Base-by-base conservation (phyloP, 2,888 invertebrate genomes). In the Latrodectus hesperus region DNA sequence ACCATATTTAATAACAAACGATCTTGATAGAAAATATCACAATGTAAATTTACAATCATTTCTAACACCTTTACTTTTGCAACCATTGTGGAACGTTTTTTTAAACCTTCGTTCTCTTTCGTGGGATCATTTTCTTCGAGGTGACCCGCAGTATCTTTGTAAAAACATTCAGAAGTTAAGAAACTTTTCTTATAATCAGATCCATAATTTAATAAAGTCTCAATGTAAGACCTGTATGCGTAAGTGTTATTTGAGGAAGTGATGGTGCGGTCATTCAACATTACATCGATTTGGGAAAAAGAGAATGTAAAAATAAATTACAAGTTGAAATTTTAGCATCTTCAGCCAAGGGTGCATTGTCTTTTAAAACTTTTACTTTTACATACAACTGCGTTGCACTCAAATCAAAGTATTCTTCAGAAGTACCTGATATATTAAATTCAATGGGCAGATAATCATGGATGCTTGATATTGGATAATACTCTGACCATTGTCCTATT, bases 391-490 rank as follows among this genome's bases (percentile, higher is more conserved):
- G 55, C 0, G 60, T n/a, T 52, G 64, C 1, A 76, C 70, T 52
- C 71, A 49, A 71, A 53, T 84, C 84, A 14, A 77, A 10, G 70
- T 77, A 84, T 14, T 76, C 72, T 12, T 84, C 77, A 1, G 55
- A 38, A 17, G 17, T 84, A 17, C 77, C 77, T 10, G 81, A 81
- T 51, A 81, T 26, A 16, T 81, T 26, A 73, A 81, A 81, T 73
- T 74, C 81, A 11, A 81, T 38, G 14, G 74, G 74, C 9, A 26
- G 72, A 2, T 67, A 52, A 52, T 85, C 85, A n/a, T 9, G 22
- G 14, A 73, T n/a, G 22, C 73, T 81, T 1, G 74, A 49, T n/a
- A 74, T 11, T 12, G 82, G 82, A 17, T 55, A 22, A 51, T 64
- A 82, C 26, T 82, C 75, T 9, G 53, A 17, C 80, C 80, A 86